These are phyloP conservation scores for Ophion ventricosus DNA, from an alignment of 2,888 invertebrate species.

Conservation along the genomic window DNA sequence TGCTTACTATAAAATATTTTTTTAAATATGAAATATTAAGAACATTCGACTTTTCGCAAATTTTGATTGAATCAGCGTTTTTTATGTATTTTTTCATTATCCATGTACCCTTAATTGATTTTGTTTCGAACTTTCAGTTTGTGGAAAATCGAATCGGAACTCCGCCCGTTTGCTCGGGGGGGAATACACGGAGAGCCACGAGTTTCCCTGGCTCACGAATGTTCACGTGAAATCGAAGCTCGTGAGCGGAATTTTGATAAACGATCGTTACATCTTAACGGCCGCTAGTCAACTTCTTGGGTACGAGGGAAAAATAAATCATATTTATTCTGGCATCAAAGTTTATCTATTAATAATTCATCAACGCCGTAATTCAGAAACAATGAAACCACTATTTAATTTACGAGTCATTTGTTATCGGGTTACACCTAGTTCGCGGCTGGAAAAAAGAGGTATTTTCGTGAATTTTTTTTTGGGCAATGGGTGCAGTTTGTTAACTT, in stretches of 20 bases:
- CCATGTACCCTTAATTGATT: background rate
- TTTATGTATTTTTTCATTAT: background rate
- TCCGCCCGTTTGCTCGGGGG: conserved; percentile 83
- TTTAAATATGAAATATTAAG: background rate
- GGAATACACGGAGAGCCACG: conserved; percentile 83
- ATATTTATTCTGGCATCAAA: background rate
- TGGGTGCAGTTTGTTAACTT: too few relatives aligned
- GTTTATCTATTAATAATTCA: background rate
- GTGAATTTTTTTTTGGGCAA: too few relatives aligned
- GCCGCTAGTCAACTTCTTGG: conserved; percentile 84
- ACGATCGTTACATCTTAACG: conserved; percentile 86
- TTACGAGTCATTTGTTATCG: background rate
- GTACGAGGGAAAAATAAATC: conserved; percentile 75
- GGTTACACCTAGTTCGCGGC: too few relatives aligned
- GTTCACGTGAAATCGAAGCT: conserved; percentile 82
- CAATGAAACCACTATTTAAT: background rate
- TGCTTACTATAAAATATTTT: background rate
- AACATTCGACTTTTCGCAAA: background rate
- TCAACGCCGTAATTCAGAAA: background rate
- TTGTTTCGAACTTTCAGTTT: conserved; percentile 76
- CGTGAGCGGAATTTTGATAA: conserved; percentile 85
- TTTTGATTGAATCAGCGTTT: background rate
- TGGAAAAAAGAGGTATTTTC: too few relatives aligned
- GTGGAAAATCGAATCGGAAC: conserved; percentile 84
- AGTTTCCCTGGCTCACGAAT: conserved; percentile 86